Conservation (phyloP, 2,888 invertebrate genomes). For the Nemoura dubitans region DNA sequence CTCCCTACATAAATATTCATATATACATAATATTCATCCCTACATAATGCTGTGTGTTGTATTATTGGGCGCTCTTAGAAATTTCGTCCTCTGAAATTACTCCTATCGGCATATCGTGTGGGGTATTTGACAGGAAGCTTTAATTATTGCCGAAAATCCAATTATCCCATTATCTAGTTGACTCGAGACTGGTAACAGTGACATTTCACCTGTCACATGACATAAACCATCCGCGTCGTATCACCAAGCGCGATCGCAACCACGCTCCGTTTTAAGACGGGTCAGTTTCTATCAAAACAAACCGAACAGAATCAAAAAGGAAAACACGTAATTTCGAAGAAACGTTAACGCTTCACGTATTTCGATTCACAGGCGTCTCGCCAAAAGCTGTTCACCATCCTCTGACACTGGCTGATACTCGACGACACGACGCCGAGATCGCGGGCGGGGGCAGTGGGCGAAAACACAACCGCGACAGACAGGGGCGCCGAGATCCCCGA, state of each 20-base stretch:
- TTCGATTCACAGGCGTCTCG: slow-evolving; percentile 29
- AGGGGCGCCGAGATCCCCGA: background rate
- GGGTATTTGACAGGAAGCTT: background rate
- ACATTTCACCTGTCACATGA: background rate
- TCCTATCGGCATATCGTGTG: background rate
- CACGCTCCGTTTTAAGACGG: background rate
- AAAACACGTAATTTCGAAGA: too few species aligned
- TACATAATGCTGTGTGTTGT: background rate
- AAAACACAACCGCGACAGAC: background rate
- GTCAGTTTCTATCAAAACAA: background rate
- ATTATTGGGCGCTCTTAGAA: background rate
- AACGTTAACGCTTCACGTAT: background rate
- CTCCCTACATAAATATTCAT: too few species aligned
- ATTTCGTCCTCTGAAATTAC: background rate
- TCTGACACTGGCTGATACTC: slow-evolving; percentile 37
- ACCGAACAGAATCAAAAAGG: background rate
- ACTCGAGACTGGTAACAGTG: background rate
- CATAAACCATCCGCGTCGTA: background rate
- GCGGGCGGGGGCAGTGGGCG: background rate
- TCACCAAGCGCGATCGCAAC: background rate
- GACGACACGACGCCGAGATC: slow-evolving; percentile 8
- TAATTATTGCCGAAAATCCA: background rate
- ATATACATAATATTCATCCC: too few species aligned
- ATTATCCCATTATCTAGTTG: background rate
- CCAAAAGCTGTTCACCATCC: slow-evolving; percentile 37